Evolutionary conservation across 1,140 invertebrate genomes (phyloP), one percentile per base, ranked within the genome.

Genomic region (Drosophila fuyamai): DNA sequence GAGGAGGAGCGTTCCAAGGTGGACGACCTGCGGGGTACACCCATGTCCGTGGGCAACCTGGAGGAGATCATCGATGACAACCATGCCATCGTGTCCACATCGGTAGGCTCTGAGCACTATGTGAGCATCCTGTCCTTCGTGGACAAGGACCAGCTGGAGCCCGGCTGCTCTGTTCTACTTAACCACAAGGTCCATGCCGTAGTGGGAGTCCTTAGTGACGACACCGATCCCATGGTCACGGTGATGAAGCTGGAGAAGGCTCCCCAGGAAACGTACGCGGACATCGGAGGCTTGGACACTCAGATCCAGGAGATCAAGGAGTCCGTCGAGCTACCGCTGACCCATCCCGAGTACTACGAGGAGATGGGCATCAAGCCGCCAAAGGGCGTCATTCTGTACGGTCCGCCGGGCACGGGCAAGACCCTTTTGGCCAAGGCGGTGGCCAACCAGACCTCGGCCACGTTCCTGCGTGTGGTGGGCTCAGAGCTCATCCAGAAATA

Each of bases 61-160:
- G 99, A 99, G 93, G 99, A 99, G 94, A 99, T 99, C 46, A 99
- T 99, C 79, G 99, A 99, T 94, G 99, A 99, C 93, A 99, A 99
- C 93, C 99, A 99, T 94, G 99, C 99, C 9, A 99, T 99, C 92
- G 99, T 99, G 2, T 99, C 98, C 0, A 99, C 99, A 7, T 99
- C 98, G 16, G 99, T 99, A 18, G 99, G 99, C 9, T 99, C 98
- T 90, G 99, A 99, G 93, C 99, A 99, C 93, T 99, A 99, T 93
- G 99, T 99, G 36, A 99, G 97, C 83, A 99, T 99, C 90, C 93
- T 99, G 68, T 99, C 98, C 0, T 99, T 99, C 95, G 99, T 99
- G 40, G 99, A 99, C 93, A 99, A 99, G 93, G 99, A 99, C 93
- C 98, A 99, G 90, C 93, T 99, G 14, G 99, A 99, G 93, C 99